Percentiles rank a stretch among this genome's conserved stretches.
phyloP scores from a whole-genome alignment of 1,140 invertebrate species.

The Neomicropteryx cornuta region DNA sequence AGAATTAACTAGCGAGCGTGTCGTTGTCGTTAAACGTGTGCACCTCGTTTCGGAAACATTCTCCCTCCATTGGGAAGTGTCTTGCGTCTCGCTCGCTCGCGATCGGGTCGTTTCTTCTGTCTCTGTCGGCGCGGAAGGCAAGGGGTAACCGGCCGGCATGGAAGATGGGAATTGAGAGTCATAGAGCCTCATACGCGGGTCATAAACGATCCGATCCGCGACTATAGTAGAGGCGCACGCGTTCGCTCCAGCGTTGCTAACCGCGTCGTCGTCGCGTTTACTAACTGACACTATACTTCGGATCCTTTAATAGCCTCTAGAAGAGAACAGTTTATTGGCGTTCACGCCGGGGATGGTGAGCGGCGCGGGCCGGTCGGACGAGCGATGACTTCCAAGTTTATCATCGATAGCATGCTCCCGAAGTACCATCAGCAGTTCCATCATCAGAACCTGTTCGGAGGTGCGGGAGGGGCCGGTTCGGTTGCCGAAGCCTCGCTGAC shows the following conservation, averaged over 20 bases:
- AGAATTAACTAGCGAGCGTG: slow-evolving; percentile 38
- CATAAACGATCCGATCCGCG: slow-evolving; percentile 42
- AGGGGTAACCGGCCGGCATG: slow-evolving; percentile 29
- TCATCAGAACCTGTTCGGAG: slow-evolving; percentile 37
- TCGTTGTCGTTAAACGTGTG: slow-evolving; percentile 7
- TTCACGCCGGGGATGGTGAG: slow-evolving; percentile 23
- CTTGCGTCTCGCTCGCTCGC: slow-evolving; percentile 25
- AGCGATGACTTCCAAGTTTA: slow-evolving; percentile 91
- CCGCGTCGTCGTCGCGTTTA: no score
- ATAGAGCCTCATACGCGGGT: slow-evolving; percentile 40
- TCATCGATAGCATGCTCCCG: slow-evolving; percentile 93
- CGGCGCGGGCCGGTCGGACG: slow-evolving; percentile 40
- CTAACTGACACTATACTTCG: no score
- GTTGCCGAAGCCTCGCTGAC: slow-evolving; percentile 42
- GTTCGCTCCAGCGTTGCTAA: slow-evolving; percentile 30
- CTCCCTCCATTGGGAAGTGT: slow-evolving; percentile 12
- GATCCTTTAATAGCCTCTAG: slow-evolving; percentile 2
- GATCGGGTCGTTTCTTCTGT: slow-evolving; percentile 22
- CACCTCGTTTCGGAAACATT: slow-evolving; percentile 22
- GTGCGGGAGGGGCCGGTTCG: slow-evolving; percentile 36
- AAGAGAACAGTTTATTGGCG: neutral
- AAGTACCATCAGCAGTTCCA: slow-evolving; percentile 66
- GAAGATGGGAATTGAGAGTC: slow-evolving; percentile 29
- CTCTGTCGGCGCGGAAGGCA: slow-evolving; percentile 26
- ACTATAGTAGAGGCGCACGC: slow-evolving; percentile 41